phyloP scores from a whole-genome alignment of 1,140 invertebrate species.

The Macrobrachium nipponense region DNA sequence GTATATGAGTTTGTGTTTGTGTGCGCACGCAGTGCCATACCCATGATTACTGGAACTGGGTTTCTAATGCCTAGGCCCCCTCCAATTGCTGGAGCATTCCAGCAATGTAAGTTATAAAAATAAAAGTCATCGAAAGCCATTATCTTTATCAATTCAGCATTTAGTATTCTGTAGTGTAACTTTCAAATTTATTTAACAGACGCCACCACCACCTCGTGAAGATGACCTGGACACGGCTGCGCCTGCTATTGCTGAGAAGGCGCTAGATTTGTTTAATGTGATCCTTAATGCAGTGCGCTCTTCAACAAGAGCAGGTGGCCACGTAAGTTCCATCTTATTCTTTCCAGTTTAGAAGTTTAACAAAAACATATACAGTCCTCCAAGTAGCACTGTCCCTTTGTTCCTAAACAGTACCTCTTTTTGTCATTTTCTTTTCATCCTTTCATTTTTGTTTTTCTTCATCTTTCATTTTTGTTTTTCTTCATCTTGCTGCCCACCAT shows the following conservation, averaged over 20 bases:
- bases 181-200: conserved; percentile 37
- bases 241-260: conserved; percentile 65
- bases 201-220: conserved; percentile 60
- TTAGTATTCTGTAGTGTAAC: background rate
- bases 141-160: background rate
- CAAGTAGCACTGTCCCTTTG: too few species aligned
- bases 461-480: too few species aligned
- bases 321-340: conserved; percentile 73
- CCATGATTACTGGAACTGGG: too few species aligned
- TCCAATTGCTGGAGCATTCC: background rate
- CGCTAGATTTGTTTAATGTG: conserved; percentile 84
- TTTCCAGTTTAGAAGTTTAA: conserved; percentile 18
- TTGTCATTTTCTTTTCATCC: too few species aligned
- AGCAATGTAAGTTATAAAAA: too few species aligned
- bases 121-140: too few species aligned
- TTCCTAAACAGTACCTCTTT: too few species aligned
- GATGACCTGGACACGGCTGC: conserved; percentile 60
- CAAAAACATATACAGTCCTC: background rate
- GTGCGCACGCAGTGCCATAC: too few species aligned
- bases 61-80: too few species aligned
- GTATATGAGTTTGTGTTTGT: too few species aligned
- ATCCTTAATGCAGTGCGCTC: conserved; percentile 84
- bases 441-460: too few species aligned
- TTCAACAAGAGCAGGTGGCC: conserved; percentile 87
- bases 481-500: too few species aligned